Percentiles rank a stretch among this genome's conserved stretches.
Conservation (phyloP, 92 coral and sea anemone genomes). For the Paragorgia papillata region DNA sequence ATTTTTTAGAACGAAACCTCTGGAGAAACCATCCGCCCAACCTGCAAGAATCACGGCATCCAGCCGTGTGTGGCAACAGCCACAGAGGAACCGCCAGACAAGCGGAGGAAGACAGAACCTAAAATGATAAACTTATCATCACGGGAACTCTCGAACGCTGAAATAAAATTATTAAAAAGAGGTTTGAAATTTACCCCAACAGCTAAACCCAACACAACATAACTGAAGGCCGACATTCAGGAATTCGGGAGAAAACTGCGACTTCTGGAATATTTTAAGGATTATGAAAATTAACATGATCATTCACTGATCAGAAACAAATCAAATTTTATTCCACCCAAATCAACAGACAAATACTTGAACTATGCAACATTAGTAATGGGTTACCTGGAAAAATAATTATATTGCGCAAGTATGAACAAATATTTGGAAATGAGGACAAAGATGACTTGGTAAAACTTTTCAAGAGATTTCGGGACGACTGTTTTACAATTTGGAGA, state of each 20-base stretch:
- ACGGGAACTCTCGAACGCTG: constrained; percentile 3
- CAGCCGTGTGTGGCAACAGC: neutral
- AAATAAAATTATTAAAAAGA: neutral
- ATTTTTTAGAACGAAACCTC: neutral
- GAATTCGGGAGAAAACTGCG: constrained; percentile 15
- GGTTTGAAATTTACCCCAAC: neutral
- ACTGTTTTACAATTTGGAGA: neutral
- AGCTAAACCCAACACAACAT: neutral
- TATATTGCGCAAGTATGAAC: neutral
- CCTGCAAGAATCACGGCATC: neutral
- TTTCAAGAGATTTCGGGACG: constrained; percentile 34
- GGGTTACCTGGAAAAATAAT: neutral
- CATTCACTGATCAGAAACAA: no score
- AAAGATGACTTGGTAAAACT: neutral
- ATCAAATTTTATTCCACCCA: no score
- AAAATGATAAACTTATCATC: neutral
- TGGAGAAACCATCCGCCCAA: constrained; percentile 5
- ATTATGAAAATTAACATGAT: neutral
- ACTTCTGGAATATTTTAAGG: neutral
- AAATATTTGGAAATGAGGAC: neutral
- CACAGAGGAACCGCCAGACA: neutral
- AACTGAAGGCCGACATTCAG: constrained; percentile 4
- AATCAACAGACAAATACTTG: no score
- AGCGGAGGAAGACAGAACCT: constrained; percentile 1
- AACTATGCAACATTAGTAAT: constrained; percentile 1